Evolutionary conservation across 2,888 invertebrate genomes (phyloP).

Genomic region (Germaria angustata): DNA sequence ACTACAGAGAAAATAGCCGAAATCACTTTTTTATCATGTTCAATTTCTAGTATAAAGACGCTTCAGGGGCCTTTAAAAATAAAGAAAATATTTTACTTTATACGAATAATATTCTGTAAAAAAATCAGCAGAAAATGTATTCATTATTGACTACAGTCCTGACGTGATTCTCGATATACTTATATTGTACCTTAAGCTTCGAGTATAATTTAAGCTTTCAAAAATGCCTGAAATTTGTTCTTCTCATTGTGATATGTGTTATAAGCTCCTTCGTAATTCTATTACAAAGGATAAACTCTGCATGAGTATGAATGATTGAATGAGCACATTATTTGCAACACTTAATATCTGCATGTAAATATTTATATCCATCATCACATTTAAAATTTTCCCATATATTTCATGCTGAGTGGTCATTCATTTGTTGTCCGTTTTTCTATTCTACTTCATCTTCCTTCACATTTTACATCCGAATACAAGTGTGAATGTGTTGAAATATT

Average conservation of each 20-base stretch:
- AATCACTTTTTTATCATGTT: too few relatives aligned
- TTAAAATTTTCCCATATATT: constrained; percentile 26
- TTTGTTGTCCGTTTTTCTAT: constrained; percentile 34
- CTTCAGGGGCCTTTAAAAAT: too few relatives aligned
- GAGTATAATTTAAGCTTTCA: too few relatives aligned
- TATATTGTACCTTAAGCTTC: too few relatives aligned
- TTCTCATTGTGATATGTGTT: background rate
- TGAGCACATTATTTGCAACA: constrained; percentile 25
- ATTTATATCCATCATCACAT: constrained; percentile 56
- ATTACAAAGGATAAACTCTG: background rate
- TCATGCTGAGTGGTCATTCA: constrained; percentile 56
- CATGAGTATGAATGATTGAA: constrained; percentile 35
- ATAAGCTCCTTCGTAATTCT: background rate
- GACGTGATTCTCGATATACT: too few relatives aligned
- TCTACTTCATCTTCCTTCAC: background rate
- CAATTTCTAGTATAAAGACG: too few relatives aligned
- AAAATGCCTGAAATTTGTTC: background rate
- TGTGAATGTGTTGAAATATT: constrained; percentile 38
- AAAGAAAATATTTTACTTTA: too few relatives aligned
- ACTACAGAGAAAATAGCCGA: too few relatives aligned
- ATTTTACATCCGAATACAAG: background rate
- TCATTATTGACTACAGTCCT: too few relatives aligned
- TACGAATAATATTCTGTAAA: too few relatives aligned
- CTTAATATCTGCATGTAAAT: constrained; percentile 33
- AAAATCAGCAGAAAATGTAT: too few relatives aligned